Conservation (phyloP, 2,888 invertebrate species). For the Scrobipalpa costella region DNA sequence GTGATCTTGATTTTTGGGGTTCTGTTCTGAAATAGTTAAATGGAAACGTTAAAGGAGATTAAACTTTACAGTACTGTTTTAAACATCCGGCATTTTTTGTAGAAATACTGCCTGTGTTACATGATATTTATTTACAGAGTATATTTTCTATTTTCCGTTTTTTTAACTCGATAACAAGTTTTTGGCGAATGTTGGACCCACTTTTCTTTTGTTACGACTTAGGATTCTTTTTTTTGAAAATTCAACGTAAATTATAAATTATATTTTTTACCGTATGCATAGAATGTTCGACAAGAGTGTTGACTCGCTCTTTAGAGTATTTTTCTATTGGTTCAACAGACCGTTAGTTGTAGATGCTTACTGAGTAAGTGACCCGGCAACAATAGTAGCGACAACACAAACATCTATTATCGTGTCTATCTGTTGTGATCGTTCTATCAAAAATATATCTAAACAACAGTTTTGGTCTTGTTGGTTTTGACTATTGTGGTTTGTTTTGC, state of each 20-base stretch:
- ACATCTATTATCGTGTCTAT: background rate
- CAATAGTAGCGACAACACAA: background rate
- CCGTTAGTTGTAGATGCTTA: background rate
- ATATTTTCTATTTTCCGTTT: too few species aligned
- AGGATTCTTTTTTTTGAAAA: too few species aligned
- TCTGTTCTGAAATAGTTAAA: background rate
- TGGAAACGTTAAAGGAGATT: background rate
- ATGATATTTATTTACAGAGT: too few species aligned
- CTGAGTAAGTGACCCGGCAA: background rate
- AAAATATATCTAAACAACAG: background rate
- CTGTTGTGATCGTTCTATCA: background rate
- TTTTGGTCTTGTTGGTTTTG: background rate
- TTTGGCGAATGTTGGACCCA: too few species aligned
- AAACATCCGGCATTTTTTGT: too few species aligned
- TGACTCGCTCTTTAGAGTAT: background rate
- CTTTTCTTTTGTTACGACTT: too few species aligned
- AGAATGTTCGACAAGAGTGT: background rate
- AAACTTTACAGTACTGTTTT: too few species aligned
- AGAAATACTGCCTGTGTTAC: too few species aligned
- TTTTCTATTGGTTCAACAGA: background rate
- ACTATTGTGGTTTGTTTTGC: too few species aligned
- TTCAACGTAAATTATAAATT: background rate
- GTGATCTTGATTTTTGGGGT: constrained; percentile 15
- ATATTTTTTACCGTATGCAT: too few species aligned
- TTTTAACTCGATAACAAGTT: too few species aligned